Evolutionary conservation across 2,797 vertebrate species (phyloP), one percentile per base, ranked within the genome.

Genomic region (Melanotaenia maccullochi): DNA sequence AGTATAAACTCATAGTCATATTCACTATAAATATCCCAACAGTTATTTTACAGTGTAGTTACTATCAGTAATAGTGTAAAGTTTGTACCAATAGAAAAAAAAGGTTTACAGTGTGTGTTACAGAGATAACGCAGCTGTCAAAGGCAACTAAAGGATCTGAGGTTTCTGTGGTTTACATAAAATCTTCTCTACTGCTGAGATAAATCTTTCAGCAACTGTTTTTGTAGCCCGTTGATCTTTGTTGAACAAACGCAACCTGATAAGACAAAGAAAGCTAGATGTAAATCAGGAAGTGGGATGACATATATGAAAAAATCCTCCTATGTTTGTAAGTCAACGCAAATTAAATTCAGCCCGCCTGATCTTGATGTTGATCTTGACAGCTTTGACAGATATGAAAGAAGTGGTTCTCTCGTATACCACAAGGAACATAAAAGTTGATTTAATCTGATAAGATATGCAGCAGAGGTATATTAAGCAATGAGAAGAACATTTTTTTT

Each of bases 231-330:
- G 11, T 5, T 22, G 40, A 84, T 62, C 56, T 47, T 28, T 59
- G 47, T 25, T 71, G 36, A 14, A 59, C 42, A 62, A 71, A 65
- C 59, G 40, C 54, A 51, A 25, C 30, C 52, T 18, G 67, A 86
- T 79, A 32, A 57, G 42, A 70, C 32, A 14, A 33, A 51, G 42
- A 18, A n/a, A 22, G 38, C 51, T n/a, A 59, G 73, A 77, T 81
- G 25, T 24, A 47, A 42, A 81, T 76, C 71, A 62, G 73, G 62
- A 85, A 82, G 81, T 12, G 11, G 60, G 56, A 51, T 3, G 22
- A 71, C 69, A 76, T 70, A 70, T 57, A 67, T 49, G 14, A 65
- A 69, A 79, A 35, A 77, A 76, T 71, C 65, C 30, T 5, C 16
- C 28, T 6, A 5, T 24, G 42, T 33, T 81, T 65, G 87, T 73